Percentiles rank a stretch among this genome's conserved stretches.
Conservation (phyloP, 1,140 invertebrate species). For the Drosophila dunni region DNA sequence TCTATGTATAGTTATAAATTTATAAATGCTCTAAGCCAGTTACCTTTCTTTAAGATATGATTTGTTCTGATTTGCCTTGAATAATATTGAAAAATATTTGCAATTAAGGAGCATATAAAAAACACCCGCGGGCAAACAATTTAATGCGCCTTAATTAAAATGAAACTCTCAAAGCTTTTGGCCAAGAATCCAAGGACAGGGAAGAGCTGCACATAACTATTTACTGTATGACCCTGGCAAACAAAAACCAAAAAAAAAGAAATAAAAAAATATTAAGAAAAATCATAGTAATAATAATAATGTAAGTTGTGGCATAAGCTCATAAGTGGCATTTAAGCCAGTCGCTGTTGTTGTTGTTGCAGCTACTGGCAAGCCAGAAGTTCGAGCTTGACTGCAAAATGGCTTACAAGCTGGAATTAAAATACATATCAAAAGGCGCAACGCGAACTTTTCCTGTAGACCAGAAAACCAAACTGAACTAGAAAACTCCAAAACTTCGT, state of each 20-base stretch:
- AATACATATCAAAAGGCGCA: conserved; percentile 80
- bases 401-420: conserved; percentile 75
- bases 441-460: conserved; percentile 73
- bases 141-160: conserved; percentile 76
- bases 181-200: not conserved
- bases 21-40: not conserved
- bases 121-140: conserved; percentile 43
- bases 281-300: conserved; percentile 80
- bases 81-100: not conserved
- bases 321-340: conserved; percentile 83
- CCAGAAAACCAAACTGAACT: conserved; percentile 54
- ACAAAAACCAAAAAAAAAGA: conserved; percentile 18
- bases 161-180: conserved; percentile 31
- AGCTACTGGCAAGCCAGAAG: conserved; percentile 49
- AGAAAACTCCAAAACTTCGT: conserved; percentile 61
- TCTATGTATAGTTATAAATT: not conserved
- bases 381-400: conserved; percentile 63
- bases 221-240: conserved; percentile 59
- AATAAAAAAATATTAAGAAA: conserved; percentile 51
- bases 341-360: conserved; percentile 44
- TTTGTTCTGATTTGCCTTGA: not conserved
- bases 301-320: conserved; percentile 83
- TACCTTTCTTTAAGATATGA: not conserved
- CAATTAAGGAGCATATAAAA: conserved; percentile 25
- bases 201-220: conserved; percentile 68